Conservation (phyloP, 2,888 invertebrate genomes). For the Tineola bisselliella region DNA sequence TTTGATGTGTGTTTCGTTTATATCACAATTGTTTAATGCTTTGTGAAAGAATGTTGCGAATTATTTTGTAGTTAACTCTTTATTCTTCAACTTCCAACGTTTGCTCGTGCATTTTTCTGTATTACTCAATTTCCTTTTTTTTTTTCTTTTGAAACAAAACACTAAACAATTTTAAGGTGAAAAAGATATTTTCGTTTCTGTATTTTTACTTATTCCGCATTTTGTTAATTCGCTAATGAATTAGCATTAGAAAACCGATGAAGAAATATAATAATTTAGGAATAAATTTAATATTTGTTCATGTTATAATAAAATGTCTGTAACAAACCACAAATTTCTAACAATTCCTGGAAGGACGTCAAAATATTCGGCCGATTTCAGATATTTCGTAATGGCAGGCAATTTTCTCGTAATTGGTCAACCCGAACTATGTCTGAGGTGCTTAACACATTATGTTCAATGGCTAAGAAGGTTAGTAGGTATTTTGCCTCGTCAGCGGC, state of each 20-base stretch:
- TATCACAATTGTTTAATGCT: not conserved
- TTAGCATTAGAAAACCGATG: too few species aligned
- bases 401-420: constrained; percentile 5
- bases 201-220: too few species aligned
- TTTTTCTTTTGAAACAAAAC: not conserved
- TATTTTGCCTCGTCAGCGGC: constrained; percentile 6
- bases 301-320: not conserved
- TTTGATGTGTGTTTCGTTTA: not conserved
- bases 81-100: not conserved
- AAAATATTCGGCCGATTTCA: not conserved
- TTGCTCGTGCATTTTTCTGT: not conserved
- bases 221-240: too few species aligned
- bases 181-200: not conserved
- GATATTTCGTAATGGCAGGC: constrained; percentile 2
- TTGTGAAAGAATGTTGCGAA: constrained; percentile 1
- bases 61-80: constrained; percentile 3
- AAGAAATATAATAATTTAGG: too few species aligned
- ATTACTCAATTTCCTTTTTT: not conserved
- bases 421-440: constrained; percentile 6
- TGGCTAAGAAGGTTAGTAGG: not conserved
- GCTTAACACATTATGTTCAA: constrained; percentile 8
- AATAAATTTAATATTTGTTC: not conserved
- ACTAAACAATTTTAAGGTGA: not conserved
- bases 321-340: not conserved
- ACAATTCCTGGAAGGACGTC: not conserved